Base-by-base conservation (phyloP, 2,113 vertebrate genomes). In the Tichodroma muraria region DNA sequence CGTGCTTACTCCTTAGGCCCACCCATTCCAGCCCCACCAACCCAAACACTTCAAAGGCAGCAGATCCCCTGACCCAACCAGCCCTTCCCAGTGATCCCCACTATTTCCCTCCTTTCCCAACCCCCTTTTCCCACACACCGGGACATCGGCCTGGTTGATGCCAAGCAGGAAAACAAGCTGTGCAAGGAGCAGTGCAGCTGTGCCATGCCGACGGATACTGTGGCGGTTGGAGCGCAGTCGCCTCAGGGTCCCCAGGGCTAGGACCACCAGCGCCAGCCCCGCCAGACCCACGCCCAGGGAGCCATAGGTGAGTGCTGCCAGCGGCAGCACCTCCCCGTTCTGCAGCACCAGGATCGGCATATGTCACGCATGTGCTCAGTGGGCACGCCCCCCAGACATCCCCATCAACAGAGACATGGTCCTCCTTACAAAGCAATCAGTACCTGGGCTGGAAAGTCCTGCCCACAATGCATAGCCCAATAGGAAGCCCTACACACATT, bases 151-250 rank as follows among this genome's bases (percentile, higher is more conserved):
- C 95, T 99, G 98, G 97, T 99, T 99, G 98, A 99, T 99, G 85
- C 99, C 99, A 42, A 99, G 97, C 75, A 99, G 97, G 97, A 99
- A 99, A 97, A 99, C 96, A 52, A 99, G 98, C 97, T 99, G 98
- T 0, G 99, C 98, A 69, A 99, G 96, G 91, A 99, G 98, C 61
- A 99, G 98, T 2, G 99, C 98, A 0, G 96, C 93, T 5, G 98
- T 97, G 5, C 98, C 98, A 40, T 99, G 99, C 85, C 98, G 98
- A 40, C 98, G 97, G 73, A 99, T 99, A 90, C 98, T 98, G 4
- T 98, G 98, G 76, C 98, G 98, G 96, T 99, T 99, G 97, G 98
- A 98, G 89, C 95, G 98, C 81, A 98, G 98, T 54, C 97, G 94
- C 31, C 98, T 97, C 85, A 98, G 97, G 33, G 98, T 93, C 20